phyloP scores from a whole-genome alignment of 2,888 invertebrate genomes.

The Stenodema calcarata region DNA sequence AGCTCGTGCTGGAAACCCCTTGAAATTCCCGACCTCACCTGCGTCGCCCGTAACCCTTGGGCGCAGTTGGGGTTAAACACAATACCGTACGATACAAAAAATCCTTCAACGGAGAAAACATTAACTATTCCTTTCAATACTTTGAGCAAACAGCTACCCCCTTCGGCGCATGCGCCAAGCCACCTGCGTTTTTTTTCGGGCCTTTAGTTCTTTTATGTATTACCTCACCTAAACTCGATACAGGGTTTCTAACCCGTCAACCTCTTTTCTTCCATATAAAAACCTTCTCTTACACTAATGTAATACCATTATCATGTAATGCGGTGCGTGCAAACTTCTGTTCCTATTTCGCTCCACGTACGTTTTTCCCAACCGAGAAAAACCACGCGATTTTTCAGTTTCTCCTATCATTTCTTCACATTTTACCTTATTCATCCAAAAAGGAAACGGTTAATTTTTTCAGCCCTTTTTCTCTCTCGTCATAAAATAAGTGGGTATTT shows the following conservation, averaged over 20 bases:
- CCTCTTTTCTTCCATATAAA: neutral
- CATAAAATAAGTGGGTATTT: neutral
- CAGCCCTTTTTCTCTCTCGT: no score
- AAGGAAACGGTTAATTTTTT: neutral
- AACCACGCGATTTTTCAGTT: no score
- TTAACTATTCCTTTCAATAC: constrained; percentile 40
- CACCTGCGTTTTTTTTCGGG: constrained; percentile 22
- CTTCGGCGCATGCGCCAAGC: constrained; percentile 35
- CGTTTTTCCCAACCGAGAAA: no score
- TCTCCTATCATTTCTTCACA: no score
- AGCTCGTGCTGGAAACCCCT: constrained; percentile 40
- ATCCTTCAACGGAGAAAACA: constrained; percentile 34
- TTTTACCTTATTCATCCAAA: neutral
- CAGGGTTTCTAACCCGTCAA: neutral
- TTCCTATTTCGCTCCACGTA: no score
- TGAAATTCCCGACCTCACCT: constrained; percentile 27
- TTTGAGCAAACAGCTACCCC: constrained; percentile 34
- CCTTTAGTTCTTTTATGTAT: neutral
- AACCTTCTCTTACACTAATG: constrained; percentile 18
- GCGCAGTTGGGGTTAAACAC: constrained; percentile 8
- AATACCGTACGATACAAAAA: neutral
- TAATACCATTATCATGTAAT: constrained; percentile 11
- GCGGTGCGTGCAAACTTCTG: neutral
- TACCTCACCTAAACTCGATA: constrained; percentile 10
- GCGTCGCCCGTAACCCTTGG: constrained; percentile 5